phyloP scores from a whole-genome alignment of 2,888 invertebrate species.

The Sarcophaga carnaria region DNA sequence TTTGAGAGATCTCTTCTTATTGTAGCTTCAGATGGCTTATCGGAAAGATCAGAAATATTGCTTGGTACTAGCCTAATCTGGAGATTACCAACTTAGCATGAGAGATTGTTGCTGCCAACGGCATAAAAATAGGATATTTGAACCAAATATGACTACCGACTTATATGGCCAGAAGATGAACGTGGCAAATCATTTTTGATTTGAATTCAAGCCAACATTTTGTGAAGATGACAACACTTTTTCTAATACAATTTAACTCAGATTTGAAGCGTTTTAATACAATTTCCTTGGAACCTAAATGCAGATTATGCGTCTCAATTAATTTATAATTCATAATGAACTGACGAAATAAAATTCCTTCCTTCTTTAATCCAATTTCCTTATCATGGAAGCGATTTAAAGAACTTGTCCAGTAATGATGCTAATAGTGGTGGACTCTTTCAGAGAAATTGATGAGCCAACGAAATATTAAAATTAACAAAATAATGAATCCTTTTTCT shows the following conservation, averaged over 20 bases:
- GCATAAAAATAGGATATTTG: too few relatives aligned
- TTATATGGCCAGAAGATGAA: too few relatives aligned
- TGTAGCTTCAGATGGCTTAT: too few relatives aligned
- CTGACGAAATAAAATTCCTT: conserved; percentile 15
- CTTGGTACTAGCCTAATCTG: too few relatives aligned
- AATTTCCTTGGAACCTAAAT: background rate
- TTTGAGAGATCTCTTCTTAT: too few relatives aligned
- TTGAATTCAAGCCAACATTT: background rate
- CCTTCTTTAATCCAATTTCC: too few relatives aligned
- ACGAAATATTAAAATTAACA: conserved; percentile 28
- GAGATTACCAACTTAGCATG: too few relatives aligned
- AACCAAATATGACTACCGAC: too few relatives aligned
- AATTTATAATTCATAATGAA: conserved; percentile 4
- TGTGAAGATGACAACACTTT: background rate
- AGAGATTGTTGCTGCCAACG: too few relatives aligned
- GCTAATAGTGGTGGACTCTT: background rate
- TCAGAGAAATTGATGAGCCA: conserved; percentile 28
- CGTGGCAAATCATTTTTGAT: too few relatives aligned
- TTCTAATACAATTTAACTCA: background rate
- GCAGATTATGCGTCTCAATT: background rate
- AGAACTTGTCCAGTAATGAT: background rate
- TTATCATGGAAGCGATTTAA: background rate
- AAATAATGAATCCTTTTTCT: too few relatives aligned
- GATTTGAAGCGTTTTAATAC: conserved; percentile 8
- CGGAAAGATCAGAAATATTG: too few relatives aligned